Base-by-base conservation (phyloP, 2,797 vertebrate species). In the Gambusia yucatana region DNA sequence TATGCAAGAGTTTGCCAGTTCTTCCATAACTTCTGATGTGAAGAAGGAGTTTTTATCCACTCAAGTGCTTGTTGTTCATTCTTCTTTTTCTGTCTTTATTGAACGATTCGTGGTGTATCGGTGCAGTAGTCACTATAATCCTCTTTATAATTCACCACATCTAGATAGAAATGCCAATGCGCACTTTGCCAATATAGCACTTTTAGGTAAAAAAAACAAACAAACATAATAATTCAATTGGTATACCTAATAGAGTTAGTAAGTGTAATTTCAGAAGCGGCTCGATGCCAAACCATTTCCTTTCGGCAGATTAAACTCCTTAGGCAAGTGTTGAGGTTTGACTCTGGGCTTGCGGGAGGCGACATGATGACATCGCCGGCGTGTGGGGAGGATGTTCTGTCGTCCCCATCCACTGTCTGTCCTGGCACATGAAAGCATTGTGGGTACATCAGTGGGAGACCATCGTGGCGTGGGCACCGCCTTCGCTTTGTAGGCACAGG, bases 401-500 rank as follows among this genome's bases (percentile, higher is more conserved):
- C 75, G 44, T 87, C 70, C 47, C 71, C 44, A 47, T 80, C 73
- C 77, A 83, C 80, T 57, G 74, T 77, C 73, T 43, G 61, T 57
- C 76, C 61, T 10, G 1, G 71, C 78, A 86, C 81, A 86, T 91
- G 75, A 93, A 89, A 93, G 84, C 78, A 52, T 65, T 6, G 5
- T 7, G 16, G 63, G 78, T 61, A 48, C 86, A 81, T 84, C 85
- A 81, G 78, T 88, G 86, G 72, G 86, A 70, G 81, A 10, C 76
- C 74, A 50, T 75, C 73, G 4, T 25, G 22, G 77, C 33, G 3
- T 72, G 83, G 78, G 84, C 76, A 77, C 82, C 76, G 44, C 83
- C 83, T 81, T 36, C 43, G 50, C 88, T 91, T 90, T 89, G 84
- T 86, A 86, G 84, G 84, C 76, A 3, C 76, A 67, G 65, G 73